Evolutionary conservation across 2,888 invertebrate species (phyloP), one percentile per base, ranked within the genome.

Genomic region (Parnassius mnemosyne): DNA sequence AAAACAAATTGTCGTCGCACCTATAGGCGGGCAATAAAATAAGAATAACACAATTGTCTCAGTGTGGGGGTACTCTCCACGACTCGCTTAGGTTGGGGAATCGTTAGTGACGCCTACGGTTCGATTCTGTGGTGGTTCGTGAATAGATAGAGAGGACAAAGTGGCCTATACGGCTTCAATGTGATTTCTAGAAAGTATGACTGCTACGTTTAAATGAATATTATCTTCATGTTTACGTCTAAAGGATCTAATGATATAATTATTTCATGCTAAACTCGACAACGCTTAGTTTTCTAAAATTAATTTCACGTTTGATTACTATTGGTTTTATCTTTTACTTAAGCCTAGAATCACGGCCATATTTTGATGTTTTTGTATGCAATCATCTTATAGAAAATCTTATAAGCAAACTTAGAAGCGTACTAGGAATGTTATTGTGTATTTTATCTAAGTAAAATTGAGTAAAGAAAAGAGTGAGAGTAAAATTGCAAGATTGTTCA

Each of bases 61-160:
- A 75, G 73, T 68, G 70, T 58, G 53, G 42, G 62, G 58, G 70
- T 63, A 60, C 73, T 69, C 70, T 60, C 70, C 72, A 77, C 77
- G 73, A 70, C 75, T 78, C 78, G 82, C 79, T 84, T 80, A 78
- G 78, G 76, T 87, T 83, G 83, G 84, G 81, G 83, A 85, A 84
- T 86, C 84, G 84, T 88, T 86, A 87, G 82, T 72, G 76, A 87
- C 88, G 85, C 87, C 88, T 85, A 88, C 88, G 74, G 69, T 65
- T 70, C 69, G 60, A 68, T 72, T 71, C 70, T 66, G 60, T 64
- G 63, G 53, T 58, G 63, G 57, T 64, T 63, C 70, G 66, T 11
- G 42, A 64, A 57, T 16, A 43, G 53, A 9, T 56, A 47, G 59
- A 64, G 53, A 34, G 57, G 53, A 57, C 60, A 16, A 46, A 46